Conservation (phyloP, 1,140 invertebrate genomes). For the Heliconius melpomene region DNA sequence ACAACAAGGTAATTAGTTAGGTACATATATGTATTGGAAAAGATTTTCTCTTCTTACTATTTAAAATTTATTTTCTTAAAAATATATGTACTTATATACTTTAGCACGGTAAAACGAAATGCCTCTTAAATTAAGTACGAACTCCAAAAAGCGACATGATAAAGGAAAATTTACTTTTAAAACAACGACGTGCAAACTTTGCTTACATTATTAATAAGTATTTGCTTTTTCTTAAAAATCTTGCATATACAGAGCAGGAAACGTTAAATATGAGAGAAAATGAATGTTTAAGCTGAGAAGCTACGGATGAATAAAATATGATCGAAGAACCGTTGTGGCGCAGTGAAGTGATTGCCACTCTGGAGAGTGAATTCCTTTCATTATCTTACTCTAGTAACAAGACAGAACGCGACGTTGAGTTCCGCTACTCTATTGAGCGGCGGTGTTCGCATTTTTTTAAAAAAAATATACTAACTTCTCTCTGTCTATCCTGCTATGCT, state of each 20-base stretch:
- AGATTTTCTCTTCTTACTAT: too few species aligned
- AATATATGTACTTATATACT: background rate
- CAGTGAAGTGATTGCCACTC: too few species aligned
- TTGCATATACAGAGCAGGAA: background rate
- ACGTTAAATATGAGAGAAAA: background rate
- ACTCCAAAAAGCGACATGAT: background rate
- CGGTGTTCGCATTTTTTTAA: too few species aligned
- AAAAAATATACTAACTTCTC: too few species aligned
- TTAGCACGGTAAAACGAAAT: background rate
- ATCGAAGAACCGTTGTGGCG: background rate
- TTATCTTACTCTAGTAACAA: too few species aligned
- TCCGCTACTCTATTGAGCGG: too few species aligned
- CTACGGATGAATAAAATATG: background rate
- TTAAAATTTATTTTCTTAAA: background rate
- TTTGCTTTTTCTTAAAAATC: constrained; percentile 7
- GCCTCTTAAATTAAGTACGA: background rate
- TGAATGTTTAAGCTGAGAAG: background rate
- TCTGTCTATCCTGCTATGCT: too few species aligned
- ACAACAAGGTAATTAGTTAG: too few species aligned
- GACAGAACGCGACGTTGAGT: too few species aligned
- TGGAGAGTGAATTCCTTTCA: too few species aligned
- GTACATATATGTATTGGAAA: too few species aligned
- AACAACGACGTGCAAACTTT: background rate
- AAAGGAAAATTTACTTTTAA: constrained; percentile 11
- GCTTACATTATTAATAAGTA: background rate